phyloP scores from a whole-genome alignment of 2,113 vertebrate species.

The Fulica atra region DNA sequence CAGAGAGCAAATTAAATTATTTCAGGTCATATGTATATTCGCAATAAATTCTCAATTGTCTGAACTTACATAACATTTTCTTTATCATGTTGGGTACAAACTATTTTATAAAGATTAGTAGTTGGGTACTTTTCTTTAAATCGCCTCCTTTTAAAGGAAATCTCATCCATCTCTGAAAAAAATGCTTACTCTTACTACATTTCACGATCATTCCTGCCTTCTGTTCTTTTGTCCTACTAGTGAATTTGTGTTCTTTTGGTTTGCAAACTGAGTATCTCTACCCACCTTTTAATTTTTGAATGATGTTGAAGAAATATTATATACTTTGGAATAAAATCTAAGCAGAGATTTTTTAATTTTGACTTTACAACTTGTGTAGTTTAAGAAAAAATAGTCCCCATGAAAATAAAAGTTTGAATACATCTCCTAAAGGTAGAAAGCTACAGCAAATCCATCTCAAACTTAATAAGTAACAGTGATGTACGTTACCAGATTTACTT shows the following conservation, averaged over 20 bases:
- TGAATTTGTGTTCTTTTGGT: background rate
- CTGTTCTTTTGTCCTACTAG: background rate
- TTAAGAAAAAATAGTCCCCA: background rate
- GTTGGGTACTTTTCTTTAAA: background rate
- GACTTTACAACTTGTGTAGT: background rate
- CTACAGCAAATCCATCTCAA: background rate
- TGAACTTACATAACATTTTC: background rate
- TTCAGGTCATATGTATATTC: background rate
- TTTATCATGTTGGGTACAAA: background rate
- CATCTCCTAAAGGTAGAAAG: background rate
- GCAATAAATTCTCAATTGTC: background rate
- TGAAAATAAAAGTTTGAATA: background rate
- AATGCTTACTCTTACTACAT: background rate
- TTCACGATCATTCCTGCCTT: background rate
- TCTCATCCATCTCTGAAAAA: background rate
- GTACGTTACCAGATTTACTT: background rate
- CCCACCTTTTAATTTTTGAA: background rate
- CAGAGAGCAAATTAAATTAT: background rate
- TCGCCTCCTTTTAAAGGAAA: background rate
- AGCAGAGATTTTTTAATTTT: background rate
- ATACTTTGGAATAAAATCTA: background rate
- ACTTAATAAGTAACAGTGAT: background rate
- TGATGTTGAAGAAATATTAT: background rate
- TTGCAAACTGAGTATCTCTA: background rate
- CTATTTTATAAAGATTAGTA: background rate